Base-by-base conservation (phyloP, 2,113 vertebrate species). In the Chloebia gouldiae region DNA sequence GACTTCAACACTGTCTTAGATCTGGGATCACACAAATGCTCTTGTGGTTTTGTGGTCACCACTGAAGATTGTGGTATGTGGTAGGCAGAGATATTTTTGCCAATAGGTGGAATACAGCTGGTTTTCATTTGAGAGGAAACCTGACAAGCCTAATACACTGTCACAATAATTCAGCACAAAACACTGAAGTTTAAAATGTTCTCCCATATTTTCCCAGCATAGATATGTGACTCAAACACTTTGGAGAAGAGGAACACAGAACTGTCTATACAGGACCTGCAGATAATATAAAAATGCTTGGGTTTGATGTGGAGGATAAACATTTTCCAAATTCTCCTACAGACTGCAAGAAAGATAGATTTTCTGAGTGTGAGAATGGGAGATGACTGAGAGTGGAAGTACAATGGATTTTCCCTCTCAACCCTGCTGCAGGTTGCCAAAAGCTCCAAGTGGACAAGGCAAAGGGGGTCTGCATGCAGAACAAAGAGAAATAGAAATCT, bases 1-100 rank as follows among this genome's bases (percentile, higher is more conserved):
- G 94, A 98, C 98, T 98, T 98, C 97, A 98, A 93, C 97, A 97
- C 97, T 97, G 97, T 98, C 97, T 98, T 97, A 98, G 98, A 98
- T 97, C 97, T 97, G 93, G 97, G 97, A 96, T 98, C 97, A 97
- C 97, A 98, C 98, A 98, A 98, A 98, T 97, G 97, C 97, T 97
- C 96, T 97, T 96, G 97, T 72, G 98, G 98, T 98, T 98, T 98
- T 95, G 94, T 97, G 98, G 98, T 93, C 84, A 97, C 96, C 90
- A 85, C 97, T 97, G 97, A 97, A 98, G 98, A 97, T 97, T 97
- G 96, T 24, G 54, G 96, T 94, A 95, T 98, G 98, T 82, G 96
- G 98, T 96, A 95, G 97, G 96, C 97, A 97, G 96, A 98, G 95
- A 94, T 97, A 97, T 95, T 96, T 98, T 97, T 96, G 96, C 97